These are phyloP conservation scores for Haliaeetus leucogaster DNA, from an alignment of 2,113 vertebrate species.

Conservation along the genomic window DNA sequence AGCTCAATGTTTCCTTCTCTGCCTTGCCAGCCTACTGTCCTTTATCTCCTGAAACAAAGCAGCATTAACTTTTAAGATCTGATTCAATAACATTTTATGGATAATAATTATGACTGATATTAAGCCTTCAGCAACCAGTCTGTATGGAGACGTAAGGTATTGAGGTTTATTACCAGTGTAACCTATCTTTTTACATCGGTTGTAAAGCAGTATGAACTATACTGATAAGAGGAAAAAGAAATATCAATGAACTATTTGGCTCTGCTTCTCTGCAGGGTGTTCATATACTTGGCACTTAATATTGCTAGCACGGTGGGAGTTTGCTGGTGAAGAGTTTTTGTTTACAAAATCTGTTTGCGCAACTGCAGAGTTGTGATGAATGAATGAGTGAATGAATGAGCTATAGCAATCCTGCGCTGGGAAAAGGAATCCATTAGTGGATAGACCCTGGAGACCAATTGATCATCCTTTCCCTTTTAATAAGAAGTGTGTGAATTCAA, in stretches of 20 bases:
- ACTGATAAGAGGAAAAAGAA: neutral
- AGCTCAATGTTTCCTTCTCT: neutral
- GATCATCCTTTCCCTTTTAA: neutral
- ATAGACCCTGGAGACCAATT: neutral
- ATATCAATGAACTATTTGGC: neutral
- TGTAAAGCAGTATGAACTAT: constrained; percentile 50
- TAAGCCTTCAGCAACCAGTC: constrained; percentile 59
- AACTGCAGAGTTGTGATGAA: constrained; percentile 1
- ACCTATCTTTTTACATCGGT: constrained; percentile 39
- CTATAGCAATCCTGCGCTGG: neutral
- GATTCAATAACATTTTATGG: constrained; percentile 69
- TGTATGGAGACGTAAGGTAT: constrained; percentile 43
- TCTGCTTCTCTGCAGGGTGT: constrained; percentile 37
- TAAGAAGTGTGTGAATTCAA: neutral
- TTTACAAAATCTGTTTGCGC: constrained; percentile 18
- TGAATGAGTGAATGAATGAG: constrained; percentile 1
- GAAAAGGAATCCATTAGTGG: neutral
- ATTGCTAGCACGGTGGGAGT: neutral
- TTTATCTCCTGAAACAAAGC: constrained; percentile 59
- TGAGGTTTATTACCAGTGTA: constrained; percentile 62
- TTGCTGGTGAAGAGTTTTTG: constrained; percentile 27
- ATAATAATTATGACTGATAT: constrained; percentile 64
- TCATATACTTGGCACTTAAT: neutral
- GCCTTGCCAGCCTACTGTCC: constrained; percentile 37
- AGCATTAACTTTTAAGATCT: constrained; percentile 73